Conservation (phyloP, 2,113 vertebrate genomes). For the Prochilodus magdalenae region DNA sequence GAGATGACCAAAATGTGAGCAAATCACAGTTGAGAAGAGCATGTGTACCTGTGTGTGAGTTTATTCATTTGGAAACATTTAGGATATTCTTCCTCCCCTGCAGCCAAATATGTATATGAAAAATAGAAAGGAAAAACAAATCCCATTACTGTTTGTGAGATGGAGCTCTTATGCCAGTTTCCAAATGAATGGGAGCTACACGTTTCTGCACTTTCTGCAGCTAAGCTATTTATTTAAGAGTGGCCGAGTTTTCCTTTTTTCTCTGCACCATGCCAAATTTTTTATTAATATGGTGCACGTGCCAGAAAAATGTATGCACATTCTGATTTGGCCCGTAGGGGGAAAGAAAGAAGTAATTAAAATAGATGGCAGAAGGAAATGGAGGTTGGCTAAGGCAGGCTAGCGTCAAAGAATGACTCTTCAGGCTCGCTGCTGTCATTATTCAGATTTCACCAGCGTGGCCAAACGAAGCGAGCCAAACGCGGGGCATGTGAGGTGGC, state of each 20-base stretch:
- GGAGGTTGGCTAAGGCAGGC: slow-evolving; percentile 37
- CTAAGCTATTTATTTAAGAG: slow-evolving; percentile 35
- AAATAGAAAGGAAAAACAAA: neutral
- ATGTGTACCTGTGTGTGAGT: neutral
- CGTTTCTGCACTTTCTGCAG: neutral
- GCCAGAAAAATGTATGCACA: slow-evolving; percentile 43
- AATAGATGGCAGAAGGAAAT: slow-evolving; percentile 55
- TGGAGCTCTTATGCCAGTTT: neutral
- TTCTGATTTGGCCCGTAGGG: slow-evolving; percentile 50
- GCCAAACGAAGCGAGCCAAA: neutral
- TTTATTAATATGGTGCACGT: slow-evolving; percentile 47
- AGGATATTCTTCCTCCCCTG: neutral
- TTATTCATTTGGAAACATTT: neutral
- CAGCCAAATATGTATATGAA: neutral
- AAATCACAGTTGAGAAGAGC: neutral
- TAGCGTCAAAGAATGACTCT: slow-evolving; percentile 43
- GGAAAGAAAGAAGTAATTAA: slow-evolving; percentile 45
- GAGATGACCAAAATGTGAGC: neutral
- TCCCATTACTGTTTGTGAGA: neutral
- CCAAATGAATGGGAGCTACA: neutral
- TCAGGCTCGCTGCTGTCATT: slow-evolving; percentile 39
- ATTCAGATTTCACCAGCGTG: slow-evolving; percentile 18
- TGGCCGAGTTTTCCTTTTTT: slow-evolving; percentile 27
- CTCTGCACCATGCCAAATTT: slow-evolving; percentile 28
- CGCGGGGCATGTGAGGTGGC: slow-evolving; percentile 1